Evolutionary conservation across 2,113 vertebrate species (phyloP).

Genomic region (Lophius piscatorius): DNA sequence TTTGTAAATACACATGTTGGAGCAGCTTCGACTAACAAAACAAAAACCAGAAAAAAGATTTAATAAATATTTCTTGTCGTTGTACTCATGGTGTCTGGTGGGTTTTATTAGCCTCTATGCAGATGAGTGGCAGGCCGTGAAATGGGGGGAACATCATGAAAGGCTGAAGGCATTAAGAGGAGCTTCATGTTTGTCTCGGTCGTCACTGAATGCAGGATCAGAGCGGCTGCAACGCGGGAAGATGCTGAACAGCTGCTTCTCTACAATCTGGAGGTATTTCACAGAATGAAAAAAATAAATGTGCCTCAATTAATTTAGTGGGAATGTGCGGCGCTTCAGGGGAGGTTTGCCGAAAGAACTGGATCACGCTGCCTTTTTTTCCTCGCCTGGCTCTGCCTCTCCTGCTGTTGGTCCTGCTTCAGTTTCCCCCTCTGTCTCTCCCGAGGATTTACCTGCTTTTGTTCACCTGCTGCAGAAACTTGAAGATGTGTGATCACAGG

Average conservation of each 20-base stretch:
- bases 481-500: neutral
- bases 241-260: constrained; percentile 60
- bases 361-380: constrained; percentile 40
- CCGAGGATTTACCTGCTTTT: constrained; percentile 14
- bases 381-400: constrained; percentile 36
- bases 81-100: constrained; percentile 60
- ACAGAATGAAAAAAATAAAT: constrained; percentile 51
- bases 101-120: constrained; percentile 27
- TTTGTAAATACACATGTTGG: constrained; percentile 99
- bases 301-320: constrained; percentile 59
- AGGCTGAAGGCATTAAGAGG: neutral
- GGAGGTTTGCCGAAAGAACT: constrained; percentile 41
- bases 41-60: constrained; percentile 63
- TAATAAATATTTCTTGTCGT: constrained; percentile 82
- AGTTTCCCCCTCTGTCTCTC: constrained; percentile 18
- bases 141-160: constrained; percentile 22
- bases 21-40: constrained; percentile 93
- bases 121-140: constrained; percentile 18
- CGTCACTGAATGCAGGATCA: constrained; percentile 37
- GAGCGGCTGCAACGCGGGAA: constrained; percentile 33
- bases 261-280: constrained; percentile 63
- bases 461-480: neutral
- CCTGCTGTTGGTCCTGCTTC: constrained; percentile 36
- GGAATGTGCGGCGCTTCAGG: constrained; percentile 47
- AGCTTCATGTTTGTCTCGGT: constrained; percentile 47